Base-by-base conservation (phyloP, 2,797 vertebrate genomes). In the Bovichtus variegatus region DNA sequence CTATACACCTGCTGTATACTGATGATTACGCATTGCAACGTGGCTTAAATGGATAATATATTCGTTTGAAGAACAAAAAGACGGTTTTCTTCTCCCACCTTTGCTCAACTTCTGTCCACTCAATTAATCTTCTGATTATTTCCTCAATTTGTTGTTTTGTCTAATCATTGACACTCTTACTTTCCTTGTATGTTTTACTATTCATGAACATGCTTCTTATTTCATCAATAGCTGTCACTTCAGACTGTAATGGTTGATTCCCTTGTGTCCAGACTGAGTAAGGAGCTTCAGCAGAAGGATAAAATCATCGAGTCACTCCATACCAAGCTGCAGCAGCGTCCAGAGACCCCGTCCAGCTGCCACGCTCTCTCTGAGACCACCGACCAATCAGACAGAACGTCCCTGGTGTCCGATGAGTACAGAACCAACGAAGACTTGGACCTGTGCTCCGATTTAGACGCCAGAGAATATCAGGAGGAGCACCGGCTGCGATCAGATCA, bases 211-310 rank as follows among this genome's bases (percentile, higher is more conserved):
- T 15, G 6, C 9, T 29, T 27, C 2, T 21, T 31, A 18, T 50
- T 36, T 23, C 31, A 50, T 36, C 7, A 9, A 10, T 18, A 44
- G 16, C 3, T 9, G 0, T 58, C 15, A 40, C 2, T 27, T 49
- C 12, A 53, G 23, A 59, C 7, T 68, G 11, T 60, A 9, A 74
- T 15, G 2, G 3, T 34, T 59, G 23, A 53, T 71, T 57, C 2
- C 80, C 18, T 54, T 80, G 19, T 85, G 54, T 85, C 6, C 57
- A 99, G 98, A 89, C 89, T 99, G 71, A 98, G 95, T 82, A 96
- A 85, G 71, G 97, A 98, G 89, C 95, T 98, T 10, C 97, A 97
- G 83, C 96, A 97, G 87, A 99, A 98, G 88, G 96, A 98, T 77
- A 96, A 96, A 82, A 95, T 97, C 89, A 98, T 97, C 0, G 95